Base-by-base conservation (phyloP, 2,888 invertebrate genomes). In the Globia sparganii region DNA sequence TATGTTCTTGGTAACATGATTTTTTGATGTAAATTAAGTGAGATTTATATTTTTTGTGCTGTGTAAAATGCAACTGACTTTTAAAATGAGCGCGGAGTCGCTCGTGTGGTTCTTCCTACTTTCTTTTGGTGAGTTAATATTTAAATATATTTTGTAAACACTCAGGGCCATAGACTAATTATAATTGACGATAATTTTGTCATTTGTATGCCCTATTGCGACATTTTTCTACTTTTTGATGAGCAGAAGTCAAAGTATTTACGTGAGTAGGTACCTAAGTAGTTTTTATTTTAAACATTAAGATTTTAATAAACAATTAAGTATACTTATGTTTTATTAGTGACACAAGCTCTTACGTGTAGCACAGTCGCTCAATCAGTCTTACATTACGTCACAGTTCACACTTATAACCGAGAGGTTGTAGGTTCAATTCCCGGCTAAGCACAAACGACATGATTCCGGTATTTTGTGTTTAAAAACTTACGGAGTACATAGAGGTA, bases 41-140 rank as follows among this genome's bases (percentile, higher is more conserved):
- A 34, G 15, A 53, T 56, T 82, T 49, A 34, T 37, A 31, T 40
- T 74, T 80, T 72, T 80, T 69, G 74, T 83, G 80, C n/a, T 56
- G 80, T 83, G 76, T 77, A 66, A 66, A 74, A 72, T 80, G 58
- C 43, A 75, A 74, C 74, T 78, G 40, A 69, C 68, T 75, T 53
- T 66, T 66, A 88, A 88, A 88, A 93, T 93, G 92, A 80, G 84
- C 61, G 77, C 83, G 61, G 83, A 84, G 81, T 73, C 70, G 71
- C 65, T 88, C 28, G 15, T 88, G 67, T 89, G 87, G 70, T 58
- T 87, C 71, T 91, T 90, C 82, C 89, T 93, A 81, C 87, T 93
- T 88, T 91, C 90, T 74, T 91, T 89, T 67, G 93, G 94, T 94
- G 62, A 93, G 94, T 92, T 77, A 62, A 34, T 65, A 64, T 73